Evolutionary conservation across 2,113 vertebrate species (phyloP).

Genomic region (Channa maculata): DNA sequence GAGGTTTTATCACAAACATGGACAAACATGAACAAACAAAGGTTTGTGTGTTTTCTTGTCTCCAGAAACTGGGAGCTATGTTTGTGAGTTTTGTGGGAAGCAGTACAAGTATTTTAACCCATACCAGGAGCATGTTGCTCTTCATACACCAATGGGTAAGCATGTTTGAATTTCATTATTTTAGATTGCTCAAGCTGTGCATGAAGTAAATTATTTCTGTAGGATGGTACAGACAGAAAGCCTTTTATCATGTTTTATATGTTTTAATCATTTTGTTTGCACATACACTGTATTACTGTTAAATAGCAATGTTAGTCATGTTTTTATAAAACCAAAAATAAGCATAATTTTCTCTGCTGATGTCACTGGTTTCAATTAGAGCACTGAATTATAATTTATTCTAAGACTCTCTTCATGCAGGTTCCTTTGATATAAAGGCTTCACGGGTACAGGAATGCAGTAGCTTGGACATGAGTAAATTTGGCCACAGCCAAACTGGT

Average conservation of each 20-base stretch:
- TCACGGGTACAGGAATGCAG: constrained; percentile 72
- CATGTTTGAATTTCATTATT: background rate
- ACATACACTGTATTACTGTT: no score
- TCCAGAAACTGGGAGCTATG: constrained; percentile 96
- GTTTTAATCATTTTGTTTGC: no score
- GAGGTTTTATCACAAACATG: background rate
- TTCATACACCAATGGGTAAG: constrained; percentile 97
- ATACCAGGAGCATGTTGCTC: constrained; percentile 97
- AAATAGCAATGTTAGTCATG: no score
- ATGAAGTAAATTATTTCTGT: no score
- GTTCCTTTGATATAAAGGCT: constrained; percentile 77
- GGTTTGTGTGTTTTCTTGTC: constrained; percentile 50
- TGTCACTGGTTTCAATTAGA: background rate
- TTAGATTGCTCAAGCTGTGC: no score
- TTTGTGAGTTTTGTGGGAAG: constrained; percentile 97
- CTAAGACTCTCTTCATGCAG: constrained; percentile 47
- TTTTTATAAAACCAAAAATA: no score
- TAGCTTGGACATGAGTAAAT: constrained; percentile 77
- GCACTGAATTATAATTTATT: background rate
- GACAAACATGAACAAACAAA: constrained; percentile 16
- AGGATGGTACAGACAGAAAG: no score
- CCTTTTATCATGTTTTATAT: no score
- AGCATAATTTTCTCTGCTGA: background rate
- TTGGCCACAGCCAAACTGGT: constrained; percentile 67
- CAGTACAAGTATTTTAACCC: constrained; percentile 99